Evolutionary conservation across 2,888 invertebrate genomes (phyloP).

Genomic region (Zygaena filipendulae): DNA sequence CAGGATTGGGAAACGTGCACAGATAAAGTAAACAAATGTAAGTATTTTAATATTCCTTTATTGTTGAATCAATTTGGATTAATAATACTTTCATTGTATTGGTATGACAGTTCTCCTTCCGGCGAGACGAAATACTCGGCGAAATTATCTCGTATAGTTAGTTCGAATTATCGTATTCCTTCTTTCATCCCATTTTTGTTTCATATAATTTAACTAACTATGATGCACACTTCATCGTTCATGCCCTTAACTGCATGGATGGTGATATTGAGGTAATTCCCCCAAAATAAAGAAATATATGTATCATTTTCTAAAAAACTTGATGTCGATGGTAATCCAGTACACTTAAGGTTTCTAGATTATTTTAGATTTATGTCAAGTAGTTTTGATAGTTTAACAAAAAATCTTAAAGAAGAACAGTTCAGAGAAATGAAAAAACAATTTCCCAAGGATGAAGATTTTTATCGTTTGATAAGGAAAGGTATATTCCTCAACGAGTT

Average conservation of each 20-base stretch:
- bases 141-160: slow-evolving; percentile 19
- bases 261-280: slow-evolving; percentile 19
- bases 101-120: slow-evolving; percentile 16
- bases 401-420: slow-evolving; percentile 7
- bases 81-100: slow-evolving; percentile 18
- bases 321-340: slow-evolving; percentile 6
- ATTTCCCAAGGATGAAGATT: slow-evolving; percentile 2
- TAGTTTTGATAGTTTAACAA: slow-evolving; percentile 9
- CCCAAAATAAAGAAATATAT: slow-evolving; percentile 23
- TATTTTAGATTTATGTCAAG: slow-evolving; percentile 14
- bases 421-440: not conserved
- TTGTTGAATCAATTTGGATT: slow-evolving; percentile 7
- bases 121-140: slow-evolving; percentile 19
- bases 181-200: too few relatives aligned
- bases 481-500: too few relatives aligned
- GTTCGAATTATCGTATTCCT: too few relatives aligned
- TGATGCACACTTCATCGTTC: slow-evolving; percentile 24
- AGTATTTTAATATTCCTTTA: slow-evolving; percentile 8
- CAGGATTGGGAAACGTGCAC: slow-evolving; percentile 17
- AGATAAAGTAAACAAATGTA: slow-evolving; percentile 17
- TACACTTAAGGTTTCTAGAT: slow-evolving; percentile 13
- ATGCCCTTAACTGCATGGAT: slow-evolving; percentile 18
- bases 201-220: slow-evolving; percentile 22
- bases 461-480: slow-evolving; percentile 2
- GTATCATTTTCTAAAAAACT: slow-evolving; percentile 23